A percentile compares a stretch with the other conserved stretches of the same genome.
Evolutionary conservation across 2,797 vertebrate genomes (phyloP).

Genomic region (Anabas testudineus): DNA sequence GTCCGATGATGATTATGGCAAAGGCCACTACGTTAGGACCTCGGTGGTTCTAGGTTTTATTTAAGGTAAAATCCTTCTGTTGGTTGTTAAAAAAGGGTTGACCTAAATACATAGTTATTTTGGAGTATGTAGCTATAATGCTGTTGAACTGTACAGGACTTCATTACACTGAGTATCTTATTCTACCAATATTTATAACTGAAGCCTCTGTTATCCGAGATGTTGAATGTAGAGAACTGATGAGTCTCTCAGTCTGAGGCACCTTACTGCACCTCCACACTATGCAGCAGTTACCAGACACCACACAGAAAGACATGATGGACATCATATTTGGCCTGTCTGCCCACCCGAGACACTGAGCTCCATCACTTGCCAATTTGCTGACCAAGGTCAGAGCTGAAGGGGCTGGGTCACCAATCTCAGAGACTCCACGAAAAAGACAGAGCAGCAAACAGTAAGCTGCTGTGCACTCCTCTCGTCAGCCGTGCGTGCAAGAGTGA

Average conservation of each 20-base stretch:
- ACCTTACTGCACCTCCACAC: not conserved
- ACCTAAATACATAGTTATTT: too few relatives aligned
- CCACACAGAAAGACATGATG: not conserved
- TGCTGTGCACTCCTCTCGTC: not conserved
- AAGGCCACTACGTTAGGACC: conserved; percentile 31
- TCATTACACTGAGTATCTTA: too few relatives aligned
- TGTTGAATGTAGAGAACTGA: too few relatives aligned
- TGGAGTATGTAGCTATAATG: too few relatives aligned
- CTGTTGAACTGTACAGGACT: too few relatives aligned
- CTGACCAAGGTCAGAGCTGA: conserved; percentile 9
- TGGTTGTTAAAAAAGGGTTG: not conserved
- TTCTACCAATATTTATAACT: too few relatives aligned
- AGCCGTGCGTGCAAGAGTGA: not conserved
- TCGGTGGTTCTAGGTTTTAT: conserved; percentile 27
- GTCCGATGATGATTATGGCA: conserved; percentile 44
- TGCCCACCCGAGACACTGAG: conserved; percentile 1
- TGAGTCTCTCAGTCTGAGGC: not conserved
- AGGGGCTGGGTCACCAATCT: not conserved
- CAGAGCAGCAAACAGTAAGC: not conserved
- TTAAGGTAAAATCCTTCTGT: not conserved
- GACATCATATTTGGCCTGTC: conserved; percentile 1
- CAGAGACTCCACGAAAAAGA: not conserved
- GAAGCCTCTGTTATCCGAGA: too few relatives aligned
- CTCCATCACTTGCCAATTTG: conserved; percentile 15
- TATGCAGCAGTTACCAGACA: too few relatives aligned